Evolutionary conservation across 2,797 vertebrate genomes (phyloP).

Genomic region (Lerista edwardsae): DNA sequence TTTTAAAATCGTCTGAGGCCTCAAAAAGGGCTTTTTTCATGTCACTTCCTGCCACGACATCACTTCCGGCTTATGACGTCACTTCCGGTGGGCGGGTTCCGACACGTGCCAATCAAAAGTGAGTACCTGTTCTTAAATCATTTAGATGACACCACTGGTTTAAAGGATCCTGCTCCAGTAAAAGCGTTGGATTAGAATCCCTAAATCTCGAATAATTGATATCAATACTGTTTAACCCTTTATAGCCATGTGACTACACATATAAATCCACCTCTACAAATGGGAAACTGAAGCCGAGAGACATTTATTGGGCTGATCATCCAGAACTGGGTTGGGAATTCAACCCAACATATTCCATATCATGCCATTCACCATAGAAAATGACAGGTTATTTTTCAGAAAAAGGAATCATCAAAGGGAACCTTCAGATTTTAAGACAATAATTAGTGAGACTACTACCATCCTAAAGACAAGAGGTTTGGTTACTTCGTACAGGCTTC

Average conservation of each 20-base stretch:
- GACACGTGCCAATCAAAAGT: too few relatives aligned
- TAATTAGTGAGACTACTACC: too few relatives aligned
- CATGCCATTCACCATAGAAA: background rate
- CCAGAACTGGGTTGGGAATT: background rate
- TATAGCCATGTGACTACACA: background rate
- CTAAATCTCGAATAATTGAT: background rate
- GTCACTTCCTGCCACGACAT: too few relatives aligned
- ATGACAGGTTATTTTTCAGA: background rate
- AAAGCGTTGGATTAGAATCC: background rate
- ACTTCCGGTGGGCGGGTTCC: too few relatives aligned
- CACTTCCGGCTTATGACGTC: too few relatives aligned
- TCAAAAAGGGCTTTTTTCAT: too few relatives aligned
- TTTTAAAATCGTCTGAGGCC: too few relatives aligned
- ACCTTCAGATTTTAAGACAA: background rate
- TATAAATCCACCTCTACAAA: too few relatives aligned
- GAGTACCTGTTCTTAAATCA: too few relatives aligned
- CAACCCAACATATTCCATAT: background rate
- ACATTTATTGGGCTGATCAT: background rate
- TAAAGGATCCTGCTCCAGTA: background rate
- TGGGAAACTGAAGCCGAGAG: background rate
- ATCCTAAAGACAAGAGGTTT: background rate
- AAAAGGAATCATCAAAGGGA: background rate
- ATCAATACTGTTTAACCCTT: background rate
- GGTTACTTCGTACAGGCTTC: background rate
- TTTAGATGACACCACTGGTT: too few relatives aligned